Evolutionary conservation across 2,797 vertebrate species (phyloP), one percentile per base, ranked within the genome.

Genomic region (Lates japonicus): DNA sequence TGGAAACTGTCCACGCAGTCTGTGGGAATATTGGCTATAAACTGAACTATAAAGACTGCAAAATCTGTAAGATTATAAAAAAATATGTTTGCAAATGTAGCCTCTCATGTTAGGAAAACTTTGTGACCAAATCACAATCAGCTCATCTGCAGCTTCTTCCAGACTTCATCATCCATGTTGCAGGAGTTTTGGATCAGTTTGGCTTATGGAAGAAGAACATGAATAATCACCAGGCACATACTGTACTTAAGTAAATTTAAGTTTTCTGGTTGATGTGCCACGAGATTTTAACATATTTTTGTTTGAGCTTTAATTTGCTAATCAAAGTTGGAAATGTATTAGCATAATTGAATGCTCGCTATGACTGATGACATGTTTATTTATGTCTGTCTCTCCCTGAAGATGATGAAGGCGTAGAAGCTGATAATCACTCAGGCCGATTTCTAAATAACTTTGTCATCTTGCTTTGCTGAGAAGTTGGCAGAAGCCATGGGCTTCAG

Each of bases 341-440:
- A 87, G 54, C 81, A 84, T 88, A 79, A 83, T 77, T 83, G 39
- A 80, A 75, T 65, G 57, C 70, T 75, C 5, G 6, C 67, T 70
- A 20, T 70, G 73, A 65, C 60, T 87, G 84, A 86, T 88, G 87
- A 84, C 84, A 89, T 86, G 77, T 90, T 87, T 87, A 85, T 90
- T 86, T 85, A 88, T 82, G 74, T 80, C 57, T 57, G 51, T 66
- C 46, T 80, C 44, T 70, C n/a, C 49, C 58, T 77, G 65, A 78
- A 42, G 78, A 78, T 74, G 84, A 84, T 61, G 73, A 77, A 68
- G 73, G n/a, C 52, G 0, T 48, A 42, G 59, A 46, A 51, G 80
- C 81, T 69, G 68, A 81, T 90, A 72, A 91, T 92, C 81, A 87
- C 70, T 78, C 8, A 1, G 16, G 67, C 64, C 61, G 59, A 80